Conservation (phyloP, 1,140 invertebrate species). For the Drosophila aff. region DNA sequence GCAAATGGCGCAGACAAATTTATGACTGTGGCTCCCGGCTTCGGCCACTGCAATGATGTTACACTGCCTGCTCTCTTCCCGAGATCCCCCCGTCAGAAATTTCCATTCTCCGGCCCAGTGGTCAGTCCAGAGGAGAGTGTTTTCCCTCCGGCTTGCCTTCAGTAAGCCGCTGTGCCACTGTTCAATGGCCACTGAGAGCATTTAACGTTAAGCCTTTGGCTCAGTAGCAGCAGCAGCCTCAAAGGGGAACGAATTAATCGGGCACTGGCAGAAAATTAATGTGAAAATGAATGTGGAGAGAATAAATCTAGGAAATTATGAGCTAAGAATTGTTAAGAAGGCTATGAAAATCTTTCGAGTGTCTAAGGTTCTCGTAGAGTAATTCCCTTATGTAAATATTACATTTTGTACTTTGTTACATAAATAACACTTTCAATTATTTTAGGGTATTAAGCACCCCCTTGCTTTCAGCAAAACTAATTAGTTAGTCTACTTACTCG, state of each 20-base stretch:
- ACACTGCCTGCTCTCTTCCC: neutral
- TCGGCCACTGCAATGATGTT: conserved; percentile 21
- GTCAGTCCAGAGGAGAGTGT: conserved; percentile 11
- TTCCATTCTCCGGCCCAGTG: conserved; percentile 48
- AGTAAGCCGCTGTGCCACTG: conserved; percentile 12
- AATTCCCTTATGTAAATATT: neutral
- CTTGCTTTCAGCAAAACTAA: neutral
- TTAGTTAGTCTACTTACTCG: neutral
- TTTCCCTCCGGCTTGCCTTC: neutral
- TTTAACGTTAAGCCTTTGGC: conserved; percentile 15
- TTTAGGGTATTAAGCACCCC: neutral
- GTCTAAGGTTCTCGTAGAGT: neutral
- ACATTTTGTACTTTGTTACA: no score
- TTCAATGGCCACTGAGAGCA: conserved; percentile 20
- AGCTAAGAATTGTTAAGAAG: neutral
- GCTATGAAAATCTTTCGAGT: neutral
- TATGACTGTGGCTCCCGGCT: conserved; percentile 58
- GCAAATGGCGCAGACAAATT: conserved; percentile 73
- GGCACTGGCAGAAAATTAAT: neutral
- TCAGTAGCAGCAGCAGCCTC: no score
- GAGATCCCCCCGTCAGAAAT: conserved; percentile 11
- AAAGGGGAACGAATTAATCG: neutral
- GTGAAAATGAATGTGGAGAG: neutral
- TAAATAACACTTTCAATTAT: no score
- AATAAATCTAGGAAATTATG: neutral